phyloP scores from a whole-genome alignment of 2,888 invertebrate species.

The Diplazon laetatorius region DNA sequence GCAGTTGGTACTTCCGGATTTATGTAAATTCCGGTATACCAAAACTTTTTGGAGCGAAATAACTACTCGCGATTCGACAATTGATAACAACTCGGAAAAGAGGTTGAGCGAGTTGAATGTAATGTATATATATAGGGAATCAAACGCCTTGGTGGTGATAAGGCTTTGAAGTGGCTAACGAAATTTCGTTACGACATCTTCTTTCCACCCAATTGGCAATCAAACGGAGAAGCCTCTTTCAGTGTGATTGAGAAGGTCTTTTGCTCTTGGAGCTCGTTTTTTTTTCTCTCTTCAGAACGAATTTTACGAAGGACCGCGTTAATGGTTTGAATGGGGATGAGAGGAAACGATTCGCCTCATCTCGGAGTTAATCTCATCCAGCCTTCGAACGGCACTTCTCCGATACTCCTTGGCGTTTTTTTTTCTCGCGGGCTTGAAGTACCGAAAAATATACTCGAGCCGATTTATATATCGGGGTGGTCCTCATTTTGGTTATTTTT shows the following conservation, averaged over 20 bases:
- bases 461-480: no score
- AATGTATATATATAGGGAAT: no score
- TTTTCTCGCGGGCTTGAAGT: constrained; percentile 39
- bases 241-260: no score
- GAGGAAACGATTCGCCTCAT: constrained; percentile 44
- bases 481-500: no score
- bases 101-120: no score
- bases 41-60: constrained; percentile 51
- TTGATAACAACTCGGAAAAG: no score
- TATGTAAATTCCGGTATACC: constrained; percentile 65
- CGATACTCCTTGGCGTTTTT: constrained; percentile 45
- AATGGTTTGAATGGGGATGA: constrained; percentile 72
- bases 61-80: background rate
- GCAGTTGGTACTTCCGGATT: background rate
- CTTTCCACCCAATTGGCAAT: no score
- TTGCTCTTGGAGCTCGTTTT: no score
- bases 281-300: constrained; percentile 25
- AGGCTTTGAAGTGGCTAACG: no score
- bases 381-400: constrained; percentile 14
- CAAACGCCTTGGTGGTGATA: no score
- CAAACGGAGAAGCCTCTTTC: no score
- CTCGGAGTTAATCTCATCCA: constrained; percentile 40
- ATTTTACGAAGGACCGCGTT: constrained; percentile 73
- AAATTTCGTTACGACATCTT: no score
- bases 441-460: constrained; percentile 55